A percentile compares a stretch with the other conserved stretches of the same genome.
These are phyloP conservation scores for Boleophthalmus pectinirostris DNA, from an alignment of 2,113 vertebrate species.

Conservation along the genomic window DNA sequence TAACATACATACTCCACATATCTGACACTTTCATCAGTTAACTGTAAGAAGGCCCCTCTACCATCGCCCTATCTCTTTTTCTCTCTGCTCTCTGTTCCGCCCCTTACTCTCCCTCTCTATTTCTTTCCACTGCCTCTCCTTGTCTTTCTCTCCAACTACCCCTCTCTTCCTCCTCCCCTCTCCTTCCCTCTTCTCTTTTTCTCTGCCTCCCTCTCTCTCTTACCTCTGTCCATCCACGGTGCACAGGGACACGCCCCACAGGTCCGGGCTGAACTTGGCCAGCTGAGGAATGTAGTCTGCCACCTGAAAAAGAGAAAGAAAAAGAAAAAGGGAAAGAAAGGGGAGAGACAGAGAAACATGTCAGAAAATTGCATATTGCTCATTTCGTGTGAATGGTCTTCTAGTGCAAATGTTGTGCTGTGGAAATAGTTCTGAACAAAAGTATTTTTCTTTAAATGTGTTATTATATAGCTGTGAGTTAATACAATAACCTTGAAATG, in stretches of 20 bases:
- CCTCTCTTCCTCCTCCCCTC: slow-evolving; percentile 68
- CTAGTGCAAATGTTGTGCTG: no score
- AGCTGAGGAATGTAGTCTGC: slow-evolving; percentile 99
- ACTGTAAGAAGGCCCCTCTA: neutral
- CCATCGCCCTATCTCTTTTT: neutral
- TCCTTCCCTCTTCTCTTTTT: neutral
- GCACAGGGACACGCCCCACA: slow-evolving; percentile 96
- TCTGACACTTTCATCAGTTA: neutral
- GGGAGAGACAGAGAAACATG: no score
- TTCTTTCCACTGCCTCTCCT: slow-evolving; percentile 91
- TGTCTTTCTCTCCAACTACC: no score
- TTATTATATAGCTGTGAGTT: no score
- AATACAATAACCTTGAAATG: no score
- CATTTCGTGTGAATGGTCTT: no score
- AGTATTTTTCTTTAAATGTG: no score
- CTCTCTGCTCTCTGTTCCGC: no score
- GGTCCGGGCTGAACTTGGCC: slow-evolving; percentile 94
- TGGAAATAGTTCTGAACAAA: no score
- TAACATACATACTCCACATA: neutral
- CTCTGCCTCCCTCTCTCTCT: slow-evolving; percentile 10
- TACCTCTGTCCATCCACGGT: slow-evolving; percentile 98
- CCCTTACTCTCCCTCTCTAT: neutral
- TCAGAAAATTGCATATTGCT: no score
- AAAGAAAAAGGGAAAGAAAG: no score
- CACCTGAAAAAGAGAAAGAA: slow-evolving; percentile 78